phyloP scores from a whole-genome alignment of 2,797 vertebrate genomes.

The Chaenodraco wilsoni region DNA sequence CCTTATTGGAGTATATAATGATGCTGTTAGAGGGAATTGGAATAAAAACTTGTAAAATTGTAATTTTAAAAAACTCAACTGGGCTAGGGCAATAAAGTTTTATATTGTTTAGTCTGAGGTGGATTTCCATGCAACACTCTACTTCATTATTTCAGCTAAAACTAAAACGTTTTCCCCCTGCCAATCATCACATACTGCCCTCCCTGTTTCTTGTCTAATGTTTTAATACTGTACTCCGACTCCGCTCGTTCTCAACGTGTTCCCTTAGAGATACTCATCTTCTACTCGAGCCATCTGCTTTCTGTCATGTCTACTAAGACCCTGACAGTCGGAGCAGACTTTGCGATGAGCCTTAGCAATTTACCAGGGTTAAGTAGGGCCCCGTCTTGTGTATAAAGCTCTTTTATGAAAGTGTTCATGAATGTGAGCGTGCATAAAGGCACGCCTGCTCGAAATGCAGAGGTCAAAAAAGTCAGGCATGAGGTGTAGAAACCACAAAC shows the following conservation, averaged over 20 bases:
- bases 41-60: background rate
- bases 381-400: conserved; percentile 5
- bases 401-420: background rate
- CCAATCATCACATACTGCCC: background rate
- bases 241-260: conserved; percentile 18
- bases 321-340: conserved; percentile 42
- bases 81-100: background rate
- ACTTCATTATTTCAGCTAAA: background rate
- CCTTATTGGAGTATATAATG: background rate
- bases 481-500: conserved; percentile 6
- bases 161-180: background rate
- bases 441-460: conserved; percentile 5
- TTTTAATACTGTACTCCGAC: background rate
- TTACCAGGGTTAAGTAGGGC: conserved; percentile 37
- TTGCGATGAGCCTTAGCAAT: conserved; percentile 28
- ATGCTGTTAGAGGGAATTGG: background rate
- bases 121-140: background rate
- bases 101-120: background rate
- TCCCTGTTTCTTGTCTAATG: background rate
- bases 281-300: conserved; percentile 50
- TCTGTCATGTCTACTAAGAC: conserved; percentile 26
- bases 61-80: background rate
- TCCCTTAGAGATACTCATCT: conserved; percentile 25
- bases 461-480: conserved; percentile 37
- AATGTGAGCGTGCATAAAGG: background rate